phyloP scores from a whole-genome alignment of 2,113 vertebrate species.

The Dipodomys spectabilis region DNA sequence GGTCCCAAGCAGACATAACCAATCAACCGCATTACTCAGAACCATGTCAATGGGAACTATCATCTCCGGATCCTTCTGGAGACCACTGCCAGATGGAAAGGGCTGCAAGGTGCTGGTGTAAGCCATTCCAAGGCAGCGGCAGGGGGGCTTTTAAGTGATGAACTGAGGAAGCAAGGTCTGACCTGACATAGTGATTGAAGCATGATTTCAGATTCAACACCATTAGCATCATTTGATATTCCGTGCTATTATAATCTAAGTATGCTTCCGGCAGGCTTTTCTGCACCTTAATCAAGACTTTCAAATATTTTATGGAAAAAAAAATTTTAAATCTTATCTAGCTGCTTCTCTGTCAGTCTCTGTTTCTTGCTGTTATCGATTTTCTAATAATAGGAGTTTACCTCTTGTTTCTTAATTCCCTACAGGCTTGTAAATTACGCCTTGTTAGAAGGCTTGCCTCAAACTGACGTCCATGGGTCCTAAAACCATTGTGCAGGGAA shows the following conservation, averaged over 20 bases:
- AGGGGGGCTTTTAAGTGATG: background rate
- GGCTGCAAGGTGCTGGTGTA: too few species aligned
- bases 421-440: constrained; percentile 19
- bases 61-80: background rate
- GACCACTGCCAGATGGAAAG: too few species aligned
- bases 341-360: constrained; percentile 39
- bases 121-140: too few species aligned
- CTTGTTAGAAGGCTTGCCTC: constrained; percentile 43
- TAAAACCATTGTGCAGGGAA: background rate
- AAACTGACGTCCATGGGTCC: constrained; percentile 38
- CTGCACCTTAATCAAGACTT: constrained; percentile 24
- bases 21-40: background rate
- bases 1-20: too few species aligned
- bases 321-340: constrained; percentile 27
- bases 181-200: background rate
- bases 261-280: background rate
- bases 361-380: constrained; percentile 56
- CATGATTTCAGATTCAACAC: background rate
- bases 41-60: background rate
- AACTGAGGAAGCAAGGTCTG: background rate
- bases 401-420: constrained; percentile 55
- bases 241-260: background rate
- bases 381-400: constrained; percentile 54
- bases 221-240: background rate
- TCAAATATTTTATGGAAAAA: constrained; percentile 26